Base-by-base conservation (phyloP, 2,888 invertebrate genomes). In the Clepsis dumicolana region DNA sequence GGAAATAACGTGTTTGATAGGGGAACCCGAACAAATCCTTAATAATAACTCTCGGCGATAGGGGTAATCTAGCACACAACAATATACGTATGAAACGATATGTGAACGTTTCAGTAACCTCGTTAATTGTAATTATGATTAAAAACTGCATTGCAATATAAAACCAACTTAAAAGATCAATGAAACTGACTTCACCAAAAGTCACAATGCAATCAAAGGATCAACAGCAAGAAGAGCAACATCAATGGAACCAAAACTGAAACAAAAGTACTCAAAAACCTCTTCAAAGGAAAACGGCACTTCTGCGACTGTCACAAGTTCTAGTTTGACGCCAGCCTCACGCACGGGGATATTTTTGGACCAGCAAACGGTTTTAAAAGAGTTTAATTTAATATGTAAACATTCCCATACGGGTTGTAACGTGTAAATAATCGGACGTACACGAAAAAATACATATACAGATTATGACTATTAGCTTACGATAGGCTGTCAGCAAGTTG, bases 401-500 rank as follows among this genome's bases (percentile, higher is more conserved):
- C 90, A 93, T 91, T 91, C 90, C 88, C 90, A 91, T 88, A 87
- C 85, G 82, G 78, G 73, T 77, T 69, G 79, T 81, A 81, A 77
- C 80, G 77, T 82, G 86, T 90, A 90, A 90, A 91, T 91, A 89
- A 87, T 84, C 75, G 83, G 71, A 75, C 77, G 80, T 78, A 77
- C 77, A 76, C 75, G 78, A 77, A 82, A 85, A 80, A 76, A 81
- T 80, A 80, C 80, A 84, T 83, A 78, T 76, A 88, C 85, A 89
- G 81, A 90, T 88, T 88, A 89, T 83, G 86, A 90, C 88, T 90
- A 92, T 91, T 91, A 90, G 85, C 87, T 86, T 83, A 85, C 87
- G 82, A 88, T 87, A 81, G 82, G 80, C 88, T 92, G 93, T 92
- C 91, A 91, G 85, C 90, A 82, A 80, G 81, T 82, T 77, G 86